phyloP scores from a whole-genome alignment of 1,140 invertebrate genomes.

The Brevipalpus yothersi region DNA sequence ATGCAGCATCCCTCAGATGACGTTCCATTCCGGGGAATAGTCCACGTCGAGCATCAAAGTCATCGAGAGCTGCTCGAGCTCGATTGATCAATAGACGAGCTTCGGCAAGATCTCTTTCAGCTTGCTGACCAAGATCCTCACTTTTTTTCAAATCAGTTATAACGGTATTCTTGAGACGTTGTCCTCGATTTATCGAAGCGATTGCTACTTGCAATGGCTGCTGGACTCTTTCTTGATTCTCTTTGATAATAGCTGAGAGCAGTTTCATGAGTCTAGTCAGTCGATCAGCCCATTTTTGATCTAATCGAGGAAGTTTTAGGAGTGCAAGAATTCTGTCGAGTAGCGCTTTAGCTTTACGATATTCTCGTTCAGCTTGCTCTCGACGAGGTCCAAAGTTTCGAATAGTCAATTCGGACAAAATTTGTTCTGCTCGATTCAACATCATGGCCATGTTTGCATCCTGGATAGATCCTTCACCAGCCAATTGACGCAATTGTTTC shows the following conservation, averaged over 20 bases:
- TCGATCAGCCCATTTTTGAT: slow-evolving; percentile 3
- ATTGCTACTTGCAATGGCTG: slow-evolving; percentile 10
- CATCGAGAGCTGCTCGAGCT: slow-evolving; percentile 8
- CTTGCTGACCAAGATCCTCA: background rate
- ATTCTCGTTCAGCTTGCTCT: slow-evolving; percentile 12
- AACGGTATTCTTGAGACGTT: slow-evolving; percentile 2
- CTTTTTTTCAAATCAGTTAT: slow-evolving; percentile 4
- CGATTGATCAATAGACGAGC: slow-evolving; percentile 10
- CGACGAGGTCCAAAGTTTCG: slow-evolving; percentile 11
- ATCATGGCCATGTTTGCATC: slow-evolving; percentile 3
- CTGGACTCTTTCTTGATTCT: slow-evolving; percentile 13
- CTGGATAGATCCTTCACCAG: slow-evolving; percentile 7
- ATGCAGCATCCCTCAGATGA: slow-evolving; percentile 15
- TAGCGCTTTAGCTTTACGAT: slow-evolving; percentile 12
- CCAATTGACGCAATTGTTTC: slow-evolving; percentile 8
- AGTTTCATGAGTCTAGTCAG: slow-evolving; percentile 9
- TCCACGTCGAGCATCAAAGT: slow-evolving; percentile 10
- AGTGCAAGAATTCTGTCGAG: slow-evolving; percentile 11
- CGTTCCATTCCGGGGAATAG: slow-evolving; percentile 4
- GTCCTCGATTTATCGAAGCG: slow-evolving; percentile 3
- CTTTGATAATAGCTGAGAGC: slow-evolving; percentile 8
- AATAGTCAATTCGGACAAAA: slow-evolving; percentile 11
- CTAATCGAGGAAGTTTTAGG: slow-evolving; percentile 7
- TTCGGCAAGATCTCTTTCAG: slow-evolving; percentile 9
- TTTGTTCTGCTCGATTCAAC: slow-evolving; percentile 10